Evolutionary conservation across 2,113 vertebrate species (phyloP).

Genomic region (Euleptes europaea): DNA sequence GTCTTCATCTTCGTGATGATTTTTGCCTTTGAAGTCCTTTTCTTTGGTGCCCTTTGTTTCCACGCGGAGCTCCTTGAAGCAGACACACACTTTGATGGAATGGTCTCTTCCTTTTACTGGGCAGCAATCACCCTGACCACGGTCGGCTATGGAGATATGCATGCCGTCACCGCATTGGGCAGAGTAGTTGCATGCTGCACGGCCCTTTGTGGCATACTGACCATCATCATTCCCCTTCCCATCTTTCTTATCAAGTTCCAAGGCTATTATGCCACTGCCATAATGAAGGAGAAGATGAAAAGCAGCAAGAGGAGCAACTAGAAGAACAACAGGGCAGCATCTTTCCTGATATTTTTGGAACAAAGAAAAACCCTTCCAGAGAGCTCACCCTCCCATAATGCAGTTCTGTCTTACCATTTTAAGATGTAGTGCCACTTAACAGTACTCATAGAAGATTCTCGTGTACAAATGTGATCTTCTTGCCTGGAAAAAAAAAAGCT

Average conservation of each 20-base stretch:
- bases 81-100: slow-evolving; percentile 40
- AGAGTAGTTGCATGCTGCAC: slow-evolving; percentile 45
- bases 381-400: not conserved
- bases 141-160: slow-evolving; percentile 49
- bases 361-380: not conserved
- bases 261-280: slow-evolving; percentile 45
- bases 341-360: not conserved
- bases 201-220: slow-evolving; percentile 34
- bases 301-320: slow-evolving; percentile 19
- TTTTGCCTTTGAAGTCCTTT: slow-evolving; percentile 52
- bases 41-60: slow-evolving; percentile 56
- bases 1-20: slow-evolving; percentile 56
- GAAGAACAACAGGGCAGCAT: not conserved
- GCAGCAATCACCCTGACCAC: slow-evolving; percentile 62
- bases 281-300: slow-evolving; percentile 52
- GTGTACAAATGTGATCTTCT: no score
- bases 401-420: not conserved
- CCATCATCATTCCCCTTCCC: slow-evolving; percentile 52
- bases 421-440: no score
- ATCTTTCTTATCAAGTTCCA: slow-evolving; percentile 63
- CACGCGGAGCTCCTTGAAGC: slow-evolving; percentile 33
- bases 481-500: no score
- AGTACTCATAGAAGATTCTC: no score
- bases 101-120: slow-evolving; percentile 60
- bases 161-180: slow-evolving; percentile 32